Conservation (phyloP, 2,888 invertebrate genomes). For the Epiblema foenella region DNA sequence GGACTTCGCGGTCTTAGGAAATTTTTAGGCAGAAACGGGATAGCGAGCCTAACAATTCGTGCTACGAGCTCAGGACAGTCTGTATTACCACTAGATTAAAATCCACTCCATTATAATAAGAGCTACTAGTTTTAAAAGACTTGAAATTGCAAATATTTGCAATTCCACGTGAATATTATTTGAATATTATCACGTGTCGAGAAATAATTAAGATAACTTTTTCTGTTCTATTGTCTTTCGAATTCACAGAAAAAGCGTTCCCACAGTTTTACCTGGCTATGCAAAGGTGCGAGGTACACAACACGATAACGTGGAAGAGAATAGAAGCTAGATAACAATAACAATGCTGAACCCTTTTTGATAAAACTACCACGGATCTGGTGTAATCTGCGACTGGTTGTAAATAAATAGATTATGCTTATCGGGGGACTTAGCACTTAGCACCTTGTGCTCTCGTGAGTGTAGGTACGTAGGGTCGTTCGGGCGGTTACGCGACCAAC, state of each 20-base stretch:
- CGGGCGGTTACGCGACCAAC: too few relatives aligned
- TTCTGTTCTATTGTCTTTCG: constrained; percentile 5
- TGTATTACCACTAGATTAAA: too few relatives aligned
- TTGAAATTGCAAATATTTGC: too few relatives aligned
- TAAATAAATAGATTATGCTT: constrained; percentile 29
- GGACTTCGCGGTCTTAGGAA: too few relatives aligned
- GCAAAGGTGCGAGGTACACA: constrained; percentile 11
- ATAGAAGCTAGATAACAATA: constrained; percentile 5
- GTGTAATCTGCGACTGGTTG: not conserved
- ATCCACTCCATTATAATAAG: too few relatives aligned
- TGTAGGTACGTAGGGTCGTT: too few relatives aligned
- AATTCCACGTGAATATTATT: not conserved
- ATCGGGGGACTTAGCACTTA: constrained; percentile 16
- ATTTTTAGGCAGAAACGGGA: too few relatives aligned
- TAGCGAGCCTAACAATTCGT: too few relatives aligned
- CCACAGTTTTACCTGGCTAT: constrained; percentile 14
- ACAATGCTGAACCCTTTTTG: constrained; percentile 25
- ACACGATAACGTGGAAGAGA: constrained; percentile 13
- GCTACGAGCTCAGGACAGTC: too few relatives aligned
- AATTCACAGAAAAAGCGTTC: not conserved
- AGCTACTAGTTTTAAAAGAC: too few relatives aligned
- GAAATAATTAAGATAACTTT: not conserved
- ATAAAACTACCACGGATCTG: constrained; percentile 5
- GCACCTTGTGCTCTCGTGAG: constrained; percentile 5
- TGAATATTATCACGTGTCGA: constrained; percentile 12